Evolutionary conservation across 37 sponge, comb jelly and placozoan species (phyloP).

Genomic region (Axinella damicornis): DNA sequence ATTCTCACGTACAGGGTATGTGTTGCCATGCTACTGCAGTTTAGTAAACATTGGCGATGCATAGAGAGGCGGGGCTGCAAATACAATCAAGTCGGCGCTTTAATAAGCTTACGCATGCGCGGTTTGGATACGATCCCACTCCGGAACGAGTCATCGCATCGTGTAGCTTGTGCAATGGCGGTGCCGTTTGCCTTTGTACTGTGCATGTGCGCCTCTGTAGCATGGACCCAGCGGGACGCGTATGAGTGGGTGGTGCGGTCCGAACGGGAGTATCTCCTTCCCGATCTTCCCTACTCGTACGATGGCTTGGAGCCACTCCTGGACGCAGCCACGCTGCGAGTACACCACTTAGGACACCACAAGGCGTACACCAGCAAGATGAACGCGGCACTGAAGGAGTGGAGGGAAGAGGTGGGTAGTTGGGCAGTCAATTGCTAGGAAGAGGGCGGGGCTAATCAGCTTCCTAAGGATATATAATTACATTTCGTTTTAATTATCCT

Average conservation of each 20-base stretch:
- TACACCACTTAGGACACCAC: constrained; percentile 87
- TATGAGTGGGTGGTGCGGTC: constrained; percentile 15
- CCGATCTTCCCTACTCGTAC: constrained; percentile 74
- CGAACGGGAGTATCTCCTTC: constrained; percentile 47
- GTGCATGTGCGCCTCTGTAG: not conserved
- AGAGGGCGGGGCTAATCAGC: constrained; percentile 18
- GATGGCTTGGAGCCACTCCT: constrained; percentile 76
- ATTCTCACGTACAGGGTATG: too few species aligned
- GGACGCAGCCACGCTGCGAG: constrained; percentile 66
- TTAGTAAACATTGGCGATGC: too few species aligned
- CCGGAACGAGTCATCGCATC: too few species aligned
- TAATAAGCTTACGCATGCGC: too few species aligned
- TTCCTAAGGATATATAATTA: not conserved
- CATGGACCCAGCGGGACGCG: constrained; percentile 5
- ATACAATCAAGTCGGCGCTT: too few species aligned
- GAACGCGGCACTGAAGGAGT: constrained; percentile 69
- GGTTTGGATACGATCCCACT: too few species aligned
- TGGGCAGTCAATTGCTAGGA: not conserved
- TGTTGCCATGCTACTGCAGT: too few species aligned
- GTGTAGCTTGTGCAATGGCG: too few species aligned
- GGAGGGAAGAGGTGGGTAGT: constrained; percentile 65
- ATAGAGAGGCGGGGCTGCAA: too few species aligned
- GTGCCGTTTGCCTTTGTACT: too few species aligned
- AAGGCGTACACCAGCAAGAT: constrained; percentile 74
- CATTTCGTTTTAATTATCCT: not conserved